Evolutionary conservation across 2,888 invertebrate species (phyloP).

Genomic region (Nymphalis polychloros): DNA sequence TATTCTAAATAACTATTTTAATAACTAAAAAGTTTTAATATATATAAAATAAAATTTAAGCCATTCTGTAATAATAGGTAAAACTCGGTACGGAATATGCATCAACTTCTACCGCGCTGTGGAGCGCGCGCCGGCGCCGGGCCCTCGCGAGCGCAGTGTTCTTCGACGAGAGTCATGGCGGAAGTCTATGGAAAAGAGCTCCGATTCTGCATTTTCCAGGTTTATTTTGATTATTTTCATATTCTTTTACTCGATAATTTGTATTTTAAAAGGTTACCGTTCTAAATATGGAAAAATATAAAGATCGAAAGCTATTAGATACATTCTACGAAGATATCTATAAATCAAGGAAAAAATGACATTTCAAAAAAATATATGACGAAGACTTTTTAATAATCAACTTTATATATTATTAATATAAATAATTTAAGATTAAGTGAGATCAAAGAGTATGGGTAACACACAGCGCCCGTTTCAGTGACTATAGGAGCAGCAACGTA

Average conservation of each 20-base stretch:
- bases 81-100: slow-evolving; percentile 97
- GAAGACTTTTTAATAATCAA: no score
- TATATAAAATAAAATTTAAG: no score
- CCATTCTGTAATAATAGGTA: slow-evolving; percentile 73
- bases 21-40: background rate
- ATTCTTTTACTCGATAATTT: no score
- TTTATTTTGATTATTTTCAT: slow-evolving; percentile 70
- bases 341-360: no score
- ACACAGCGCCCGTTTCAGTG: slow-evolving; percentile 83
- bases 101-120: slow-evolving; percentile 98
- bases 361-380: no score
- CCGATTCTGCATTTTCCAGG: slow-evolving; percentile 96
- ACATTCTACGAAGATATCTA: no score
- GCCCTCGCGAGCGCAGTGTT: slow-evolving; percentile 69
- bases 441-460: slow-evolving; percentile 19
- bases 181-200: slow-evolving; percentile 95
- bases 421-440: slow-evolving; percentile 13
- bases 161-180: slow-evolving; percentile 93
- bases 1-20: background rate
- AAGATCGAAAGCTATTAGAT: no score
- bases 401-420: no score
- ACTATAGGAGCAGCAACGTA: slow-evolving; percentile 94
- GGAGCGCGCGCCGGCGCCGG: slow-evolving; percentile 83
- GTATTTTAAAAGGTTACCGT: no score
- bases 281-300: no score